phyloP scores from a whole-genome alignment of 2,797 vertebrate species.

The Micrastur ruficollis region DNA sequence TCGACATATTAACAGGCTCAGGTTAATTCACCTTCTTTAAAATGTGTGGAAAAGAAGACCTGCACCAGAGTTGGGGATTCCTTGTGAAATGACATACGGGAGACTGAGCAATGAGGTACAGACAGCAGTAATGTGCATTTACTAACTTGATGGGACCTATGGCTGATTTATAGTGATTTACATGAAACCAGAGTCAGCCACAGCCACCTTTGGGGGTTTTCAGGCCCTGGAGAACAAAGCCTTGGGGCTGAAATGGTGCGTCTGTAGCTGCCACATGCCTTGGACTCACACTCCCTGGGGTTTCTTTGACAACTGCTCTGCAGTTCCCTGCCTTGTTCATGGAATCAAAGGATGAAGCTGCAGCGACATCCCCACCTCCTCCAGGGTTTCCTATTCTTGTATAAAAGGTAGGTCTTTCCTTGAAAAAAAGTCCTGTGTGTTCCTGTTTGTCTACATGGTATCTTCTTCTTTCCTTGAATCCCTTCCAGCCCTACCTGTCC shows the following conservation, averaged over 20 bases:
- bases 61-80: background rate
- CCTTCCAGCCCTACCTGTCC: background rate
- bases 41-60: background rate
- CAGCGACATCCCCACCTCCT: background rate
- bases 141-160: background rate
- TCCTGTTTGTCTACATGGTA: background rate
- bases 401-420: background rate
- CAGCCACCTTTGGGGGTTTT: background rate
- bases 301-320: background rate
- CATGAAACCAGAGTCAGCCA: background rate
- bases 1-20: background rate
- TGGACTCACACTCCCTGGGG: fast-evolving
- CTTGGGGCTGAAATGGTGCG: fast-evolving
- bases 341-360: background rate
- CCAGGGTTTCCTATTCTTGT: background rate
- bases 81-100: background rate
- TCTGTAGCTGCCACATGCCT: background rate
- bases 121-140: background rate
- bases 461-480: background rate
- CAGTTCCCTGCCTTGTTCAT: background rate
- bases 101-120: background rate
- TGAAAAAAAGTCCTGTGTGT: background rate
- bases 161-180: background rate
- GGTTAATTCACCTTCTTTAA: background rate
- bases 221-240: background rate